Evolutionary conservation across 2,888 invertebrate genomes (phyloP).

Genomic region (Cryptosula pallasiana): DNA sequence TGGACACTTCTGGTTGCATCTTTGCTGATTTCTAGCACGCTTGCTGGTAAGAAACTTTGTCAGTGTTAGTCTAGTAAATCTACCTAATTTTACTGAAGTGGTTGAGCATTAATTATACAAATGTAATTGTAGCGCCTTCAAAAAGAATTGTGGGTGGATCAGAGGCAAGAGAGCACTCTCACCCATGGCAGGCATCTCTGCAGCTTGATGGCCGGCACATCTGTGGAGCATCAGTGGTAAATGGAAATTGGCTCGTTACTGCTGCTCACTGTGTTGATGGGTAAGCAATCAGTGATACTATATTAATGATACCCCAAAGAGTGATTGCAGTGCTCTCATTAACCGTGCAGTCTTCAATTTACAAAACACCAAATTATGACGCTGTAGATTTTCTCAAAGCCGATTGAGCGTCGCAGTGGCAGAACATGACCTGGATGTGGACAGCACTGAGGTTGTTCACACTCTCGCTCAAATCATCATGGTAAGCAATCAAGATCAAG

Average conservation of each 20-base stretch:
- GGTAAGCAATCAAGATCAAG: background rate
- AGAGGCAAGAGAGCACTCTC: slow-evolving; percentile 27
- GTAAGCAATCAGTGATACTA: too few species aligned
- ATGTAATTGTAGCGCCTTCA: background rate
- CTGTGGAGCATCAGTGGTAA: slow-evolving; percentile 32
- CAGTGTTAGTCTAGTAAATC: background rate
- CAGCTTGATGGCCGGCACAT: slow-evolving; percentile 28
- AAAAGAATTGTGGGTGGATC: slow-evolving; percentile 30
- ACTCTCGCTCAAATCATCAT: background rate
- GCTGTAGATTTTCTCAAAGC: background rate
- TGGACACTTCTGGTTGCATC: background rate
- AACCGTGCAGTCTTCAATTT: too few species aligned
- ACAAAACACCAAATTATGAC: too few species aligned
- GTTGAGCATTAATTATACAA: background rate
- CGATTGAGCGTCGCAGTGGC: background rate
- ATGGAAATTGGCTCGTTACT: slow-evolving; percentile 30
- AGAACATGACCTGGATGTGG: slow-evolving; percentile 1
- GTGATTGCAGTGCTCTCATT: too few species aligned
- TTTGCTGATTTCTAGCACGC: background rate
- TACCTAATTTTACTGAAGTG: background rate
- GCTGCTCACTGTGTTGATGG: slow-evolving; percentile 34
- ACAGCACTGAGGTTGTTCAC: background rate
- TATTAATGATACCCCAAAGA: too few species aligned
- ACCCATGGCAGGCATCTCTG: slow-evolving; percentile 32
- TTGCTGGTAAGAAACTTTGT: background rate